Evolutionary conservation across 2,888 invertebrate species (phyloP).

Genomic region (Quadroppia sp.): DNA sequence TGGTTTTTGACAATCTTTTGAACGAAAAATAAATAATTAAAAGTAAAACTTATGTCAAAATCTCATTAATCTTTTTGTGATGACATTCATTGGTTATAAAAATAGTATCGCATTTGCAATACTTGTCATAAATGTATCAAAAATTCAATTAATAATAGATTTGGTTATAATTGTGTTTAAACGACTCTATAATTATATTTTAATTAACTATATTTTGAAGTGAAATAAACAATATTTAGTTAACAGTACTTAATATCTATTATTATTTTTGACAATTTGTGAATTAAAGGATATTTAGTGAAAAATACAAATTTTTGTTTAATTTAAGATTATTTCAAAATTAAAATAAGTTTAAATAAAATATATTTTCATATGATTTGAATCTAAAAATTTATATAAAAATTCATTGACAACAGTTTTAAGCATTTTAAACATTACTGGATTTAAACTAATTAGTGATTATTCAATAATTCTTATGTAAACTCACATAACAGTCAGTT

Average conservation of each 20-base stretch:
- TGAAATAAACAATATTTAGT: background rate
- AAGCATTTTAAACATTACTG: too few species aligned
- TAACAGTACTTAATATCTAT: too few species aligned
- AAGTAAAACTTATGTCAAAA: slow-evolving; percentile 20
- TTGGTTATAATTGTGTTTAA: background rate
- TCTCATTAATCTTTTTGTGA: slow-evolving; percentile 25
- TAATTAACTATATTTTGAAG: too few species aligned
- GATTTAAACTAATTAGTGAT: too few species aligned
- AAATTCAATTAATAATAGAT: slow-evolving; percentile 19
- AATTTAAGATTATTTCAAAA: background rate
- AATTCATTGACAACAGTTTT: too few species aligned
- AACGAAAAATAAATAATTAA: slow-evolving; percentile 12
- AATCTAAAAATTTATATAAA: too few species aligned
- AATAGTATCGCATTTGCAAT: slow-evolving; percentile 32
- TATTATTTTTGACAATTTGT: too few species aligned
- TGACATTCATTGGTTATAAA: slow-evolving; percentile 32
- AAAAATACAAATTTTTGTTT: background rate
- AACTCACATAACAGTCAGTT: background rate
- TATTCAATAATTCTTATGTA: background rate
- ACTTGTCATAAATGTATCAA: slow-evolving; percentile 29
- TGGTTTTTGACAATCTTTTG: slow-evolving; percentile 1
- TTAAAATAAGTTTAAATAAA: background rate
- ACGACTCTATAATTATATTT: background rate
- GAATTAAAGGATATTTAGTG: too few species aligned
- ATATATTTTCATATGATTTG: too few species aligned